phyloP scores from a whole-genome alignment of 1,140 invertebrate species.

The Melitaea cinxia region DNA sequence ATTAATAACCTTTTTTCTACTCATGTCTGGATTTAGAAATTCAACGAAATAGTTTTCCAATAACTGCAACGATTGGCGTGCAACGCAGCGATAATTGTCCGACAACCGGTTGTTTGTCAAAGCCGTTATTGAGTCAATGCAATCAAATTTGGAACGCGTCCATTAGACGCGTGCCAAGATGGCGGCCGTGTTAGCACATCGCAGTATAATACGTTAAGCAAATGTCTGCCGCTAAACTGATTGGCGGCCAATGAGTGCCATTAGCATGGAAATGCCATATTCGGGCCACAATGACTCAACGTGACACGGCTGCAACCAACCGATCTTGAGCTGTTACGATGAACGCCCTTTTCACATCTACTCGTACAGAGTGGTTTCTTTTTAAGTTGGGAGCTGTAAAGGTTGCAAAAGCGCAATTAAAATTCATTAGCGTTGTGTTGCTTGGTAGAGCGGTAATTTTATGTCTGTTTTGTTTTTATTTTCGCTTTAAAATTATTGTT shows the following conservation, averaged over 20 bases:
- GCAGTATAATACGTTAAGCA: conserved; percentile 48
- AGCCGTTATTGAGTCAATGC: conserved; percentile 24
- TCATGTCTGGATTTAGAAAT: not conserved
- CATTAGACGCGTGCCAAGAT: conserved; percentile 59
- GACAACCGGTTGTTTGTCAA: conserved; percentile 23
- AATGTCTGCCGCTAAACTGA: conserved; percentile 66
- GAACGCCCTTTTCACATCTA: conserved; percentile 26
- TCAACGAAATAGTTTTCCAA: not conserved
- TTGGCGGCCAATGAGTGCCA: conserved; percentile 68
- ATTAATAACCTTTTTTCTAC: too few species aligned
- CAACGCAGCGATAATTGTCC: conserved; percentile 1
- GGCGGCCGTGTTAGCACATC: conserved; percentile 45
- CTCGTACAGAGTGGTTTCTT: conserved; percentile 29
- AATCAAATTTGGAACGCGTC: conserved; percentile 45
- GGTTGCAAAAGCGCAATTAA: conserved; percentile 57
- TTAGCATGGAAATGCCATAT: conserved; percentile 68
- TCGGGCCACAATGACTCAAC: conserved; percentile 59
- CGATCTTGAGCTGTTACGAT: conserved; percentile 36
- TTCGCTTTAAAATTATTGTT: conserved; percentile 1
- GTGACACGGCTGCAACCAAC: conserved; percentile 52
- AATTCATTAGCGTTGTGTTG: conserved; percentile 53
- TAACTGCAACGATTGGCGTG: not conserved
- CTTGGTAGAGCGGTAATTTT: conserved; percentile 26
- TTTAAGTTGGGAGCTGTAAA: conserved; percentile 38
- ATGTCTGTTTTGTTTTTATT: conserved; percentile 26